phyloP scores from a whole-genome alignment of 30 jellyfish, hydroid and myxozoan species.

The Turritopsis dohrnii region DNA sequence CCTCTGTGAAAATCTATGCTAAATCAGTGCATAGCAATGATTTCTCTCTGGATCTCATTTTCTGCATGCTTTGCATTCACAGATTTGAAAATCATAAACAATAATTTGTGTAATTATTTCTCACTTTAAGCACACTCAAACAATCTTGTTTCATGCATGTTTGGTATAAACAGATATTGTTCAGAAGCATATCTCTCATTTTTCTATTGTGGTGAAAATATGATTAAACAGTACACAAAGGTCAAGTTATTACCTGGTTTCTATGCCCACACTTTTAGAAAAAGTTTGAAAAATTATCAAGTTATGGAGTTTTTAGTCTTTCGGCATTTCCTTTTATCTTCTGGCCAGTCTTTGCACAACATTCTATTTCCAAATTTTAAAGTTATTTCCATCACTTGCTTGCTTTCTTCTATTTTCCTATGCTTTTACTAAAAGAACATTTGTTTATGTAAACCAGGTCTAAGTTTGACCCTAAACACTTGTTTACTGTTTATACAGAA shows the following conservation, averaged over 20 bases:
- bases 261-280: too few relatives aligned
- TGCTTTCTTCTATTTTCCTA: too few relatives aligned
- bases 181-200: not conserved
- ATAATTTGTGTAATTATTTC: not conserved
- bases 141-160: not conserved
- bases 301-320: too few relatives aligned
- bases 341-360: too few relatives aligned
- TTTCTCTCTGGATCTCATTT: not conserved
- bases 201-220: not conserved
- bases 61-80: not conserved
- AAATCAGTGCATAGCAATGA: not conserved
- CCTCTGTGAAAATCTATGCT: not conserved
- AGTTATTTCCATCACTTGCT: too few relatives aligned
- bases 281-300: too few relatives aligned
- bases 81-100: not conserved
- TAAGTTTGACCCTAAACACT: not conserved
- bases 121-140: not conserved
- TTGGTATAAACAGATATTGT: not conserved
- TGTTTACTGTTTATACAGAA: not conserved
- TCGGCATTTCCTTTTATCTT: too few relatives aligned
- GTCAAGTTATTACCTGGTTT: not conserved
- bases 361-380: too few relatives aligned
- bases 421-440: too few relatives aligned
- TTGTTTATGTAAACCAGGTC: not conserved
- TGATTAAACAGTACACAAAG: not conserved